These are phyloP conservation scores for Anticlea derivata DNA, from an alignment of 2,888 invertebrate genomes.

Conservation along the genomic window DNA sequence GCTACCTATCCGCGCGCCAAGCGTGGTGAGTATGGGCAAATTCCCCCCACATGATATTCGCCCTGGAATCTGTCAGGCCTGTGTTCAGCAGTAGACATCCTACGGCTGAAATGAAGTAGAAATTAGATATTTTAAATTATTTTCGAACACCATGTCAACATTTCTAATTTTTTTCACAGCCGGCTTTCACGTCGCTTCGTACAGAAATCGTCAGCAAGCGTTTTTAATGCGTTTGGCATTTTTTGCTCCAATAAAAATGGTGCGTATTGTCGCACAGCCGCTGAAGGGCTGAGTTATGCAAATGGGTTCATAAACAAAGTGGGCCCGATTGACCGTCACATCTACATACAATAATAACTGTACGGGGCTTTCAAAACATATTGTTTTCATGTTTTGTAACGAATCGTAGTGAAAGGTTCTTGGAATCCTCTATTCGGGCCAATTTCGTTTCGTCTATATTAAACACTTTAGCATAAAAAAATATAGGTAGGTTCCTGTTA, in stretches of 20 bases:
- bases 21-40: too few species aligned
- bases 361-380: conserved; percentile 48
- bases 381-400: conserved; percentile 37
- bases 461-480: too few species aligned
- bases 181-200: conserved; percentile 34
- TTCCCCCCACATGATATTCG: too few species aligned
- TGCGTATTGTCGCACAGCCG: conserved; percentile 51
- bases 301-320: conserved; percentile 70
- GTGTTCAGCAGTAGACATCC: too few species aligned
- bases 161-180: conserved; percentile 28
- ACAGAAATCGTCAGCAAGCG: conserved; percentile 48
- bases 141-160: conserved; percentile 34
- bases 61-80: too few species aligned
- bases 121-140: conserved; percentile 6
- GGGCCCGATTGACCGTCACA: conserved; percentile 49
- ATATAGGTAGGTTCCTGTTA: too few species aligned
- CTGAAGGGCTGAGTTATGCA: conserved; percentile 79
- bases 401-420: conserved; percentile 33
- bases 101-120: too few species aligned
- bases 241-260: conserved; percentile 73
- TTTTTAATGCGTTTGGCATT: conserved; percentile 55
- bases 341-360: conserved; percentile 49
- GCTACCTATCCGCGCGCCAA: too few species aligned
- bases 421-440: conserved; percentile 18
- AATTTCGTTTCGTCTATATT: not conserved